These are phyloP conservation scores for Lasioglossum figueresi DNA, from an alignment of 2,888 invertebrate genomes.

Conservation along the genomic window DNA sequence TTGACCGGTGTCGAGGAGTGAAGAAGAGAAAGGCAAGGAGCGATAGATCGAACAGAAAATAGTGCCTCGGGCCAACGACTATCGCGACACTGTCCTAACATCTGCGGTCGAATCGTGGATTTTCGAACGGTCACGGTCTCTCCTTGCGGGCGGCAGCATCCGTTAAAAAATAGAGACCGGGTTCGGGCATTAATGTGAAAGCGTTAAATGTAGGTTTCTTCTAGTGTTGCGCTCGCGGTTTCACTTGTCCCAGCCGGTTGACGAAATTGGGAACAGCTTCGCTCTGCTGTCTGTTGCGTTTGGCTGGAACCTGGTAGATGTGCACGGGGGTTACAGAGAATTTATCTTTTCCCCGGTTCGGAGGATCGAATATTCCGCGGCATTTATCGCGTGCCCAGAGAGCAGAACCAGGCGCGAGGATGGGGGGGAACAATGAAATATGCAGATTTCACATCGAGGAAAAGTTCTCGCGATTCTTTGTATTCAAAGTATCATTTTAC, in stretches of 20 bases:
- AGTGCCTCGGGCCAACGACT: too few relatives aligned
- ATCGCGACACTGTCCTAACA: background rate
- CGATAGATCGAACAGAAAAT: too few relatives aligned
- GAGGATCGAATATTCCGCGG: background rate
- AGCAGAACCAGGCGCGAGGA: background rate
- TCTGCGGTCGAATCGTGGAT: background rate
- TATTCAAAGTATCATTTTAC: constrained; percentile 8
- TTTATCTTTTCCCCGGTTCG: background rate
- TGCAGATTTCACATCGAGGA: background rate
- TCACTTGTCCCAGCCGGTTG: background rate
- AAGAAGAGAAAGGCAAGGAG: too few relatives aligned
- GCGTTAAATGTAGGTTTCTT: constrained; percentile 41
- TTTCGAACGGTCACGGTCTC: background rate
- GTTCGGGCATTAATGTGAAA: constrained; percentile 30
- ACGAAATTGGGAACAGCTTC: background rate
- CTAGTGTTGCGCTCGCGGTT: background rate
- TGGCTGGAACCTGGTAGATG: background rate
- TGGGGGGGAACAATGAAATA: background rate
- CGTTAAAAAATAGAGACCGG: constrained; percentile 4
- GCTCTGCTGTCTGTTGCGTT: background rate
- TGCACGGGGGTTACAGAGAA: background rate
- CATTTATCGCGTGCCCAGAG: background rate
- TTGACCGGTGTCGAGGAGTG: too few relatives aligned
- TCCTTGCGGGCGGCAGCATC: background rate
- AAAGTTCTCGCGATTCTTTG: constrained; percentile 3